Conservation (phyloP, 2,888 invertebrate genomes). For the Aphodius sticticus region DNA sequence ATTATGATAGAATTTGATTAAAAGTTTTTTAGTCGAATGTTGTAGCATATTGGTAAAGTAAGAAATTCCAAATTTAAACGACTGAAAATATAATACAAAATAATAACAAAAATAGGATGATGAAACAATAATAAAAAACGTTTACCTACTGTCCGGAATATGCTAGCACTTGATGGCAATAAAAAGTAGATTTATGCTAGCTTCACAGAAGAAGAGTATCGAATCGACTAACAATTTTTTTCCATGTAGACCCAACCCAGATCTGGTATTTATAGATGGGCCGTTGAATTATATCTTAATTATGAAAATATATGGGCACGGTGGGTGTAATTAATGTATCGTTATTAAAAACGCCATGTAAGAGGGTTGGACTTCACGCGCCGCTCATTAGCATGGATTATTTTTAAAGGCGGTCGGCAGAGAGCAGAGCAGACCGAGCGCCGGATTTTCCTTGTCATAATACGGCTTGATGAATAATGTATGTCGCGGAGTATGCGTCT, state of each 20-base stretch:
- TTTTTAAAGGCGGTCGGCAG: slow-evolving; percentile 36
- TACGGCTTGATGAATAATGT: background rate
- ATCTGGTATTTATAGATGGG: slow-evolving; percentile 33
- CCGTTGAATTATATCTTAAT: slow-evolving; percentile 40
- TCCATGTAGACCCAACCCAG: background rate
- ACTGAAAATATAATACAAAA: too few relatives aligned
- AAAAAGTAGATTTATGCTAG: too few relatives aligned
- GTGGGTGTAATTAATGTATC: slow-evolving; percentile 38
- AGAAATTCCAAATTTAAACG: too few relatives aligned
- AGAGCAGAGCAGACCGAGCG: slow-evolving; percentile 34
- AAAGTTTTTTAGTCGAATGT: too few relatives aligned
- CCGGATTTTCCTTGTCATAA: slow-evolving; percentile 4
- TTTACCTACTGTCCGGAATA: too few relatives aligned
- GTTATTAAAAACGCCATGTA: slow-evolving; percentile 37
- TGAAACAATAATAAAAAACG: too few relatives aligned
- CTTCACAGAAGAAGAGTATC: too few relatives aligned
- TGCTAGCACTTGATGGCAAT: too few relatives aligned
- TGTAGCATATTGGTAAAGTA: too few relatives aligned
- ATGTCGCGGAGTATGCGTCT: background rate
- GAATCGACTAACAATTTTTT: background rate
- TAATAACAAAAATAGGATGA: too few relatives aligned
- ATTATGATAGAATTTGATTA: too few relatives aligned
- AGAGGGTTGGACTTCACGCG: slow-evolving; percentile 38
- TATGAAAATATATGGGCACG: slow-evolving; percentile 36
- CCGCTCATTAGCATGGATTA: slow-evolving; percentile 40